Base-by-base conservation (phyloP, 2,113 vertebrate species). In the Sinocyclocheilus maitianheensis region DNA sequence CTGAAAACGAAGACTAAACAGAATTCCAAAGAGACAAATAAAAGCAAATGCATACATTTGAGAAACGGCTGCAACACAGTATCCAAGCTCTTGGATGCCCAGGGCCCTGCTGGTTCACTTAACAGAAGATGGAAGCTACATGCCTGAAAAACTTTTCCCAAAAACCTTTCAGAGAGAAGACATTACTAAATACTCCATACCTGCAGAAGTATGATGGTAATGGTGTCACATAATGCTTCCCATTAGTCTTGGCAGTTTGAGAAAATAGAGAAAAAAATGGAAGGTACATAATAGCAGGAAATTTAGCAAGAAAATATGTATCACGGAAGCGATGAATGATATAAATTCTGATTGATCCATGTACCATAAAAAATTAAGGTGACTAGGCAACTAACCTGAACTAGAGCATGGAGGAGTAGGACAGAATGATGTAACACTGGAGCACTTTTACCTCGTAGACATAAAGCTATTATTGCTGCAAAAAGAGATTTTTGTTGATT, bases 1-100 rank as follows among this genome's bases (percentile, higher is more conserved):
- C 1, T 63, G 58, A 46, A 80, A 81, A 46, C 9, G 22, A 46
- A 43, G 37, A 81, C 58, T 65, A 63, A 81, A 81, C 12, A 81
- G 78, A 60, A 65, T 63, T 24, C 22, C 37, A 63, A 46, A 46
- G 22, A 46, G 13, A 63, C 62, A 3, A 62, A 79, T 58, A 65
- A 60, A 79, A 79, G 77, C 30, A 79, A 79, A 60, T n/a, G 34
- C 5, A 58, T 22, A 58, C 1, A 26, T 18, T 26, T 81, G 58
- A 43, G 22, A 43, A 62, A 24, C 4, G 20, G 4, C 37, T 79
- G 14, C 37, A 43, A 63, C n/a, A 63, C 37, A 63, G 24, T 46
- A 16, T 43, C 3, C 20, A 24, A 80, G 58, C 3, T 43, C 24
- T n/a, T 40, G 20, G 20, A 24, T 40, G 34, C 3, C 10, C 55